A percentile compares a stretch with the other conserved stretches of the same genome.
These are phyloP conservation scores for Chrosomus eos DNA, from an alignment of 2,797 vertebrate species.

Conservation along the genomic window DNA sequence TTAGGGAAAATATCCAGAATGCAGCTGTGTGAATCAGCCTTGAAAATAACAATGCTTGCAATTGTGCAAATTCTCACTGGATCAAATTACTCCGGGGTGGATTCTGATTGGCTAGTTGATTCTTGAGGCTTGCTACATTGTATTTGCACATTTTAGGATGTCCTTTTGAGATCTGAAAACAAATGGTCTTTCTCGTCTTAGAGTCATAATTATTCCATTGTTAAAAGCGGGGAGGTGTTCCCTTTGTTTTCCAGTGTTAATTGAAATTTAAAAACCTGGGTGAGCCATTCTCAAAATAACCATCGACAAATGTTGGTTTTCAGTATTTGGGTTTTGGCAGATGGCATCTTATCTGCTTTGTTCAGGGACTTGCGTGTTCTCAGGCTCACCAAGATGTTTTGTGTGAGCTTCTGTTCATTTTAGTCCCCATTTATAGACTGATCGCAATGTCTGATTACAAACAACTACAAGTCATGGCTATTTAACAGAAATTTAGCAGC, in stretches of 20 bases:
- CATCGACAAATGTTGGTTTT: neutral
- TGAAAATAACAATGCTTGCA: neutral
- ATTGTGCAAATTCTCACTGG: slow-evolving; percentile 18
- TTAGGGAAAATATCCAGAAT: neutral
- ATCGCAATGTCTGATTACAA: slow-evolving; percentile 6
- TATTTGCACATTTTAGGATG: slow-evolving; percentile 34
- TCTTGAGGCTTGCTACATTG: neutral
- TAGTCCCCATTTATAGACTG: neutral
- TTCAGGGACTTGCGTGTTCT: slow-evolving; percentile 14
- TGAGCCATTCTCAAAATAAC: slow-evolving; percentile 36
- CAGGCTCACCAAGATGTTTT: slow-evolving; percentile 3
- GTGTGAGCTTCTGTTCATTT: slow-evolving; percentile 23
- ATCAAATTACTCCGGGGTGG: neutral
- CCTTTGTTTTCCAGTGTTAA: slow-evolving; percentile 22
- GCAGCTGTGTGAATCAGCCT: slow-evolving; percentile 23
- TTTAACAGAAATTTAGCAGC: slow-evolving; percentile 38
- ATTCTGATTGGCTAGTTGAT: slow-evolving; percentile 25
- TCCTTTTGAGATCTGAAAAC: slow-evolving; percentile 20
- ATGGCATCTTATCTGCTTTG: slow-evolving; percentile 34
- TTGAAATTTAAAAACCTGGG: slow-evolving; percentile 1
- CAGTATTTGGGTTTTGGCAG: slow-evolving; percentile 49
- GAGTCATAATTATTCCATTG: slow-evolving; percentile 10
- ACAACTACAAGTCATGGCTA: slow-evolving; percentile 28
- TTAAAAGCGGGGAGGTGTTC: neutral
- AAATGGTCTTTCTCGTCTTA: neutral